Evolutionary conservation across 2,888 invertebrate species (phyloP).

Genomic region (Synanthedon tipuliformis): DNA sequence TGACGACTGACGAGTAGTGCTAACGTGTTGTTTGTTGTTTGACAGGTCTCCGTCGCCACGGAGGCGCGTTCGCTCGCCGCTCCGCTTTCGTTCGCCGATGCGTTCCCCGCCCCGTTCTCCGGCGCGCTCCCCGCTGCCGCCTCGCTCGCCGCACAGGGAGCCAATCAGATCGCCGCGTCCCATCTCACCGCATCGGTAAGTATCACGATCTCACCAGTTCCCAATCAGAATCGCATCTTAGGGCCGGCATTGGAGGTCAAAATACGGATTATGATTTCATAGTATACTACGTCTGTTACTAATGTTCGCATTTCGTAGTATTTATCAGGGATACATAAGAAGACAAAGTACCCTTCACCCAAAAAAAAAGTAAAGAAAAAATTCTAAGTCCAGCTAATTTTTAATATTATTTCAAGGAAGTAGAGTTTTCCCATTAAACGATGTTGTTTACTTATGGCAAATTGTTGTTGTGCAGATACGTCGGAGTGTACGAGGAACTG

Average conservation of each 20-base stretch:
- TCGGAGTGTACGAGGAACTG: constrained; percentile 62
- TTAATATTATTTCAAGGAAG: not conserved
- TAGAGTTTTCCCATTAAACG: too few relatives aligned
- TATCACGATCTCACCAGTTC: constrained; percentile 1
- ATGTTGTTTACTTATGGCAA: not conserved
- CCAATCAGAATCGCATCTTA: too few relatives aligned
- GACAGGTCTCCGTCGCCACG: constrained; percentile 58
- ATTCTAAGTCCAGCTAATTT: not conserved
- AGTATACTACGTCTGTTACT: too few relatives aligned
- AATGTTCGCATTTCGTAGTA: too few relatives aligned
- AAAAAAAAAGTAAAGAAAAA: too few relatives aligned
- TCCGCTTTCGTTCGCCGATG: constrained; percentile 60
- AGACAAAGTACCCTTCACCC: too few relatives aligned
- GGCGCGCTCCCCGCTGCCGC: constrained; percentile 21
- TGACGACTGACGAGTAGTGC: not conserved
- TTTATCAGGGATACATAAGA: too few relatives aligned
- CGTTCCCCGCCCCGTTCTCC: constrained; percentile 31
- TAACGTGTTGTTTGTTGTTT: not conserved
- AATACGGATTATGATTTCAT: too few relatives aligned
- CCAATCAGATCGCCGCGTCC: constrained; percentile 24
- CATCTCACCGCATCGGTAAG: constrained; percentile 44
- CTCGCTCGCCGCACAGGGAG: constrained; percentile 18
- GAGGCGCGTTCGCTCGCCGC: constrained; percentile 54
- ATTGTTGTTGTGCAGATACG: constrained; percentile 30
- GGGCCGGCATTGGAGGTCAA: too few relatives aligned